Base-by-base conservation (phyloP, 2,888 invertebrate species). In the Drosophila incognita region DNA sequence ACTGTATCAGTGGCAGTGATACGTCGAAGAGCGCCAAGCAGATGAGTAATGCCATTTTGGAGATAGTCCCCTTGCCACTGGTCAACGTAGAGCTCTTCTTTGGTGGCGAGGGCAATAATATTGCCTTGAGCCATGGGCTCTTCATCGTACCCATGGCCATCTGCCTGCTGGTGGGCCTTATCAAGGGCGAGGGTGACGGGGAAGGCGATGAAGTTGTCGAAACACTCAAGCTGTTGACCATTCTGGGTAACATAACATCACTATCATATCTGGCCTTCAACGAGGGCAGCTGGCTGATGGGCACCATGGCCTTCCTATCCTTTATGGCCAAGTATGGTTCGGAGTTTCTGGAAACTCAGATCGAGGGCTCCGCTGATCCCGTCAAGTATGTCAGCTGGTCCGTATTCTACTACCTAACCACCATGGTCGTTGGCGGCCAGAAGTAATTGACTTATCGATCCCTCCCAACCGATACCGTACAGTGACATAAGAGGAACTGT, bases 181-280 rank as follows among this genome's bases (percentile, higher is more conserved):
- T 79, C 18, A 83, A 79, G 68, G 73, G 65, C 11, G 64, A 63
- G 2, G 67, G 61, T 1, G 80, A 71, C 0, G 73, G 68, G 18
- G 36, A 60, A 0, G 42, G 18, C 10, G 48, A 48, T 0, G 76
- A 61, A 0, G 57, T 71, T 0, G 11, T 68, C 6, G 62, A 81
- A 0, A 87, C 87, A 0, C 61, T 87, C 0, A 90, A 79, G 62
- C 79, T 86, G 2, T 66, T 91, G 0, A 90, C 91, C 24, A 56
- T 87, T 0, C 38, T 92, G 78, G 91, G 91, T 11, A 92, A 91
- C 46, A 75, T 91, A 1, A 84, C 90, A 0, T 90, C 92, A 0
- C 62, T 91, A 7, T 18, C 77, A 11, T 92, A 83, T 42, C 67
- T 91, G 63, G 77, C 91, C 1, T 68, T 90, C 18, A 92, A 91